These are phyloP conservation scores for Spinus pinus DNA, from an alignment of 2,797 vertebrate genomes.

Conservation along the genomic window DNA sequence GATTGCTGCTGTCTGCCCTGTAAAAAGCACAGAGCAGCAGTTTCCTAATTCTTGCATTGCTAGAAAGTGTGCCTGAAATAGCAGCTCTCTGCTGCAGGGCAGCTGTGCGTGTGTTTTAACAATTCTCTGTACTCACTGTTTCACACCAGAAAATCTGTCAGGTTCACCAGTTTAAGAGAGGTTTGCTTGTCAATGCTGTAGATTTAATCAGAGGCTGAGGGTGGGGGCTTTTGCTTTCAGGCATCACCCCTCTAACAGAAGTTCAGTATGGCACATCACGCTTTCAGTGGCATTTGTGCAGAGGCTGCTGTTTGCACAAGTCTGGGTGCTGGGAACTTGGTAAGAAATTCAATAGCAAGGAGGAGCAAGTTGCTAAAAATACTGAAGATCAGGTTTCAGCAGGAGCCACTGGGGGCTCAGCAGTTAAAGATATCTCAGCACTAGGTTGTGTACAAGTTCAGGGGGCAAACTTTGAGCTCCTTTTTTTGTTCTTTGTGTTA, in stretches of 20 bases:
- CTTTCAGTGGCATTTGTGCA: neutral
- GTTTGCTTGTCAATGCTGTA: neutral
- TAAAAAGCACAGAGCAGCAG: neutral
- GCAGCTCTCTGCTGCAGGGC: neutral
- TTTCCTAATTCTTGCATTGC: neutral
- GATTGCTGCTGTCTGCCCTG: rapidly evolving
- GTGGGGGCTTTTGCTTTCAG: neutral
- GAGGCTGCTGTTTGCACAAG: conserved; percentile 38
- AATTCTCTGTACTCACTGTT: too few relatives aligned
- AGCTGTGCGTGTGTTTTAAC: rapidly evolving
- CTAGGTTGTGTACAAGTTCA: neutral
- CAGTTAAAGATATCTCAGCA: neutral
- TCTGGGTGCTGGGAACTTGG: neutral
- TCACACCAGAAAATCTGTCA: neutral
- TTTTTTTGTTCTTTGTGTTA: neutral
- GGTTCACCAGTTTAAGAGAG: neutral
- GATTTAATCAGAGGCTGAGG: neutral
- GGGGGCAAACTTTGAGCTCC: neutral
- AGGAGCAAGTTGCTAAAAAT: conserved; percentile 48
- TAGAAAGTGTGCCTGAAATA: neutral
- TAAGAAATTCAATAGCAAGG: conserved; percentile 38
- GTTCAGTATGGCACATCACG: neutral
- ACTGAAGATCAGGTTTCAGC: neutral
- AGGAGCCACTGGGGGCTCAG: neutral
- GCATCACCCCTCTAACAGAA: neutral